Base-by-base conservation (phyloP, 2,113 vertebrate genomes). In the Cisticola juncidis region DNA sequence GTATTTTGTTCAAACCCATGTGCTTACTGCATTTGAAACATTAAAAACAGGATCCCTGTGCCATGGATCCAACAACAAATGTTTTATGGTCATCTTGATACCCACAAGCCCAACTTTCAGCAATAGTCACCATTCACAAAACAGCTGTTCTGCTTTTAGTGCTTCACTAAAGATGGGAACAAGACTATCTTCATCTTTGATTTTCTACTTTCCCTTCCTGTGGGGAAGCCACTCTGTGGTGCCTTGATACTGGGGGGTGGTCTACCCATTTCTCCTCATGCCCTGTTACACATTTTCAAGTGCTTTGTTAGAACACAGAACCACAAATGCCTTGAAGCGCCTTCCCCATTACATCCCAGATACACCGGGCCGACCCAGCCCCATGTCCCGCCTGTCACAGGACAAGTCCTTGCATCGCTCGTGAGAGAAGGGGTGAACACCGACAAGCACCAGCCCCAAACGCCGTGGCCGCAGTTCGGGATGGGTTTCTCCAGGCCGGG, bases 81-180 rank as follows among this genome's bases (percentile, higher is more conserved):
- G 11, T 92, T 92, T 83, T 90, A 73, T 47, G 73, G 92, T 86
- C 81, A 48, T 83, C 82, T 85, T 68, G 80, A 90, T 11, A 26
- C 5, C 9, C 73, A 77, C 88, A 92, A 94, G 71, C 54, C 90
- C 91, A 96, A 96, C 94, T 96, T 82, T 81, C 64, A 79, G 84
- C 80, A 71, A 47, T 1, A 29, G 66, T 50, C 82, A 48, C 5
- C 10, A 48, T 83, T 97, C 96, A 95, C 68, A 94, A 74, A 91
- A 40, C 53, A 72, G 69, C 23, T 60, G 93, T 61, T 94, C 78
- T 66, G 47, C 47, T 97, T 96, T 95, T 94, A 69, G 78, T 69
- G 45, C 78, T 96, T 92, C 79, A 26, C 38, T 48, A 26, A 58
- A 60, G 35, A n/a, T 36, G 66, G 76, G 83, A 96, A 74, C 50